Base-by-base conservation (phyloP, 1,140 invertebrate species). In the Pogonomyrmex barbatus region DNA sequence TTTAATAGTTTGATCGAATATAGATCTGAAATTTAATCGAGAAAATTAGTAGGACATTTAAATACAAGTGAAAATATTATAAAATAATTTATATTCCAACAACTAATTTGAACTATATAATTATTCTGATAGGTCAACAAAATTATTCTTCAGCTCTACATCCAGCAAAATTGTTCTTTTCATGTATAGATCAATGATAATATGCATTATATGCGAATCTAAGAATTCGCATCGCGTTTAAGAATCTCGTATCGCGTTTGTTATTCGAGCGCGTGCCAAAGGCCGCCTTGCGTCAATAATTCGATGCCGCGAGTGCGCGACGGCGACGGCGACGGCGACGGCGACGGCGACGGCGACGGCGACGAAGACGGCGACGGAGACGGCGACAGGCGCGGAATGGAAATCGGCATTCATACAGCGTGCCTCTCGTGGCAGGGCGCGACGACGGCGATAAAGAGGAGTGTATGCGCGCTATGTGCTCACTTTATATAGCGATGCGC, bases 201-300 rank as follows among this genome's bases (percentile, higher is more conserved):
- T 24, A 24, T 24, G 24, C 24, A 24, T 24, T 24, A 24, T 24
- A 24, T 24, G 24, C 24, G 24, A 24, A 24, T 24, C 24, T 24
- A 24, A 24, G 24, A 24, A 24, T 24, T 24, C 24, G 24, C 24
- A 24, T 14, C 30, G 33, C 33, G 6, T n/a, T 45, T 8, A 58
- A 71, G 79, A 82, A 82, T 77, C 68, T 60, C 68, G 47, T 77
- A 77, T 85, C 82, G 45, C 82, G 79, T 47, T 47, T 75, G 65
- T 83, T 83, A 83, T 83, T 75, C 68, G 30, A 83, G 79, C 79
- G 82, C 73, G 73, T 85, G 73, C 73, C 82, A 85, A 85, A 77
- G 82, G 73, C 82, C 82, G 82, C 24, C 17, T 67, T 77, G 12
- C 58, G 58, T 85, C 47, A 85, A 78, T 73, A 60, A 60, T 63